A percentile compares a stretch with the other conserved stretches of the same genome.
Conservation (phyloP, 2,888 invertebrate species). For the Cistogaster globosa region DNA sequence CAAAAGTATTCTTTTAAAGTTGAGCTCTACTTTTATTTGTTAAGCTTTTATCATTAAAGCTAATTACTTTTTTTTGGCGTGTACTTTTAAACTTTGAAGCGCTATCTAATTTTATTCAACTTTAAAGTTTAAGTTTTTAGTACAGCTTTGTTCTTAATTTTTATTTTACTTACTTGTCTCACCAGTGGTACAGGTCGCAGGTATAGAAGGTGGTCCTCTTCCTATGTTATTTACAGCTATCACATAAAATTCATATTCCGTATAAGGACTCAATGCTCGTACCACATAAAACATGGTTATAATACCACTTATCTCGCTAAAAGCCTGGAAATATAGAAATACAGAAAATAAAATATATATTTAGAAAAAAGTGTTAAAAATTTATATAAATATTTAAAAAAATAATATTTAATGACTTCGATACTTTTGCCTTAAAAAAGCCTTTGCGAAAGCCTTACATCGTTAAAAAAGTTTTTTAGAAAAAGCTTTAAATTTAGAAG, state of each 20-base stretch:
- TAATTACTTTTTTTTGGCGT: too few relatives aligned
- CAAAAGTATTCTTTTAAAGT: too few relatives aligned
- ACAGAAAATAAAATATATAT: not conserved
- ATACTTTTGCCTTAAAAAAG: too few relatives aligned
- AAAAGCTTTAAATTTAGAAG: too few relatives aligned
- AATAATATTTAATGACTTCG: too few relatives aligned
- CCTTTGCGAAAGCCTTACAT: too few relatives aligned
- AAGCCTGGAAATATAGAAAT: slow-evolving; percentile 85
- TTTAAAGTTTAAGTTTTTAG: not conserved
- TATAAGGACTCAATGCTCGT: slow-evolving; percentile 94
- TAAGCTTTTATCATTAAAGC: too few relatives aligned
- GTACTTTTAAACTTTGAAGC: not conserved
- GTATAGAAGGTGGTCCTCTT: slow-evolving; percentile 93
- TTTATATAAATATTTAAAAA: too few relatives aligned
- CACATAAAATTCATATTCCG: slow-evolving; percentile 98
- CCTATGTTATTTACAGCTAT: slow-evolving; percentile 98
- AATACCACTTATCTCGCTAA: slow-evolving; percentile 96
- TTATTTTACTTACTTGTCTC: slow-evolving; percentile 92
- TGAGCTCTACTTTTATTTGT: too few relatives aligned
- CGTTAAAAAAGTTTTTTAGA: too few relatives aligned
- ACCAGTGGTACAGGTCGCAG: slow-evolving; percentile 96
- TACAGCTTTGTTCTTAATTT: too few relatives aligned
- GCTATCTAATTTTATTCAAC: too few relatives aligned
- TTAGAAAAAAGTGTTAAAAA: not conserved
- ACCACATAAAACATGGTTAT: slow-evolving; percentile 96